Evolutionary conservation across 2,113 vertebrate species (phyloP).

Genomic region (Corythaeola cristata): DNA sequence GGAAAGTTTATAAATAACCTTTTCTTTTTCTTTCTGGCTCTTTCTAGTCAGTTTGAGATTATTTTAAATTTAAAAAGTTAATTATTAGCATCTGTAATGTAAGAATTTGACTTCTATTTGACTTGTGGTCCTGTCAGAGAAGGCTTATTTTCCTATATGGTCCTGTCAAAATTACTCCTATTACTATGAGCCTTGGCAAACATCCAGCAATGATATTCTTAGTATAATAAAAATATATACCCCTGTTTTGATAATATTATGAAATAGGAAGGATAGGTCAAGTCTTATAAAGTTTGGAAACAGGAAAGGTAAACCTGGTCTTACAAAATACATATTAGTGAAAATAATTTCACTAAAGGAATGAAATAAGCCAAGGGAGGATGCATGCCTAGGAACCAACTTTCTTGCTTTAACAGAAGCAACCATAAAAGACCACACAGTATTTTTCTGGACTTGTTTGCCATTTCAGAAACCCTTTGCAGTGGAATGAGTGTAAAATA

Average conservation of each 20-base stretch:
- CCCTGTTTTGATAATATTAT: neutral
- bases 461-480: neutral
- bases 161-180: neutral
- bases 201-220: neutral
- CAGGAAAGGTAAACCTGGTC: neutral
- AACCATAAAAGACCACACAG: neutral
- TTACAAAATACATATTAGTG: neutral
- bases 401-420: neutral
- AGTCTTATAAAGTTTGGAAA: neutral
- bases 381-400: rapidly evolving
- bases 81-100: neutral
- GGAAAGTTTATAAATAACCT: neutral
- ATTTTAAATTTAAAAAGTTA: neutral
- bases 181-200: neutral
- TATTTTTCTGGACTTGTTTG: neutral
- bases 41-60: neutral
- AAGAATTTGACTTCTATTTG: neutral
- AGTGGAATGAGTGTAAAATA: neutral
- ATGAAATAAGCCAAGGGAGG: neutral
- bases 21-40: neutral
- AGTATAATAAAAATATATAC: neutral
- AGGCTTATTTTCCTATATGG: neutral
- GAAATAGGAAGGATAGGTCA: neutral
- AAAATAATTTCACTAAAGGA: neutral
- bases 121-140: neutral